Evolutionary conservation across 2,797 vertebrate species (phyloP).

Genomic region (Cyclura pinguis): DNA sequence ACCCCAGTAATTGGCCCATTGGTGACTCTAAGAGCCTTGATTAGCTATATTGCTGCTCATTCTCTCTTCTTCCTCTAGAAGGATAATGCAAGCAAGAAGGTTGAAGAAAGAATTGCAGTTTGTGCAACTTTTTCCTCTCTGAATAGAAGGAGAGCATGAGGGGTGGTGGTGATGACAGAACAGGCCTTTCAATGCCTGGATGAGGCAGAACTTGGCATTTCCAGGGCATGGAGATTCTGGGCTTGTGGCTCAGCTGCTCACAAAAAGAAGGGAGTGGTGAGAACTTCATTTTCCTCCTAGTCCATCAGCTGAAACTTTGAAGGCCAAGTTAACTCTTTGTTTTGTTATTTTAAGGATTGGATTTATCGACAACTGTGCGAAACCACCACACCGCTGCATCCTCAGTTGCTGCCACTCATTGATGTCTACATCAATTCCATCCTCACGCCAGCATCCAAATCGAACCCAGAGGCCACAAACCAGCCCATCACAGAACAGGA

Average conservation of each 20-base stretch:
- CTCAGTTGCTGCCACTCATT: slow-evolving; percentile 94
- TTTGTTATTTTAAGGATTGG: slow-evolving; percentile 87
- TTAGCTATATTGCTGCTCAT: no score
- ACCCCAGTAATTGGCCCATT: no score
- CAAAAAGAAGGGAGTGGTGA: no score
- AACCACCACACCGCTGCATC: slow-evolving; percentile 94
- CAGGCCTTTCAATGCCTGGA: no score
- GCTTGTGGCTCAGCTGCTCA: neutral
- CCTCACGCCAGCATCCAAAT: slow-evolving; percentile 97
- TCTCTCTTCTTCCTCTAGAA: no score
- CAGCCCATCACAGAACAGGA: slow-evolving; percentile 98
- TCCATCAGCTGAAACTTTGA: neutral
- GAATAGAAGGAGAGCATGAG: neutral
- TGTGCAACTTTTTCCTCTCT: neutral
- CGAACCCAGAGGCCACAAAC: slow-evolving; percentile 98
- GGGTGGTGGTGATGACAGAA: neutral
- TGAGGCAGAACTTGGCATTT: neutral
- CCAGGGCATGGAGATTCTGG: neutral
- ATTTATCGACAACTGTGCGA: slow-evolving; percentile 97
- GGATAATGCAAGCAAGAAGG: neutral
- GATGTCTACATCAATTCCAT: slow-evolving; percentile 98
- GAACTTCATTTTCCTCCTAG: neutral
- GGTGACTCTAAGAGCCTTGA: no score
- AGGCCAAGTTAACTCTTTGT: neutral
- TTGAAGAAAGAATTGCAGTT: neutral